These are phyloP conservation scores for Gambelia wislizenii DNA, from an alignment of 2,797 vertebrate genomes.

Conservation along the genomic window DNA sequence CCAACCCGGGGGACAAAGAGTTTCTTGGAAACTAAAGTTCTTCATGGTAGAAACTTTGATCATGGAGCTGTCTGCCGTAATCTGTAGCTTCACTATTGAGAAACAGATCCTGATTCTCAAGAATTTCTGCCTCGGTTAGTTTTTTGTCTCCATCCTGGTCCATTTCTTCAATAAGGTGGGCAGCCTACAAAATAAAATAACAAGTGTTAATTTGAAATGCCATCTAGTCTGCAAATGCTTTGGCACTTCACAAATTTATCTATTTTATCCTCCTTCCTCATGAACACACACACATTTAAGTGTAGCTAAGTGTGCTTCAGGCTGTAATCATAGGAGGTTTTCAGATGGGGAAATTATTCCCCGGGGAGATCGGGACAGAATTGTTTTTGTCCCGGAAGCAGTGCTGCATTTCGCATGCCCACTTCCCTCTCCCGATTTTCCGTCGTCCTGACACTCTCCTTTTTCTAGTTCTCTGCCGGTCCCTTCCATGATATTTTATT, in stretches of 20 bases:
- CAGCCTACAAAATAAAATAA: slow-evolving; percentile 82
- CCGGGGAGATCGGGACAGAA: too few relatives aligned
- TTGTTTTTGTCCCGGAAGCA: too few relatives aligned
- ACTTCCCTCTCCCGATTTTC: too few relatives aligned
- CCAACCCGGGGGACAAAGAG: slow-evolving; percentile 34
- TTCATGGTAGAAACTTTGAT: slow-evolving; percentile 87
- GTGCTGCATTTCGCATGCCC: too few relatives aligned
- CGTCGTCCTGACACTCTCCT: too few relatives aligned
- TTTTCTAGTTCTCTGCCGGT: too few relatives aligned
- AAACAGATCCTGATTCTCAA: slow-evolving; percentile 91
- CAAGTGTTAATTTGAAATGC: not conserved
- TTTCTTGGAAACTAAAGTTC: slow-evolving; percentile 84
- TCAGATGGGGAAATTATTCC: too few relatives aligned
- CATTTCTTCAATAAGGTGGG: slow-evolving; percentile 94
- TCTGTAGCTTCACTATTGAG: slow-evolving; percentile 97
- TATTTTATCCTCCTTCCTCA: not conserved
- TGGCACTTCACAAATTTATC: not conserved
- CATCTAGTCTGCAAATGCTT: not conserved
- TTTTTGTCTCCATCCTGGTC: slow-evolving; percentile 88
- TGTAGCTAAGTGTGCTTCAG: not conserved
- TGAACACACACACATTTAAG: not conserved
- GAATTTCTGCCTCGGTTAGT: slow-evolving; percentile 89
- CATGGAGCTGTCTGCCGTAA: slow-evolving; percentile 93
- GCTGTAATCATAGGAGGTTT: too few relatives aligned
- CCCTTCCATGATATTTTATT: too few relatives aligned